Evolutionary conservation across 35 echinoderm and acorn worm genomes (phyloP).

Genomic region (Eucidaris tribuloides): DNA sequence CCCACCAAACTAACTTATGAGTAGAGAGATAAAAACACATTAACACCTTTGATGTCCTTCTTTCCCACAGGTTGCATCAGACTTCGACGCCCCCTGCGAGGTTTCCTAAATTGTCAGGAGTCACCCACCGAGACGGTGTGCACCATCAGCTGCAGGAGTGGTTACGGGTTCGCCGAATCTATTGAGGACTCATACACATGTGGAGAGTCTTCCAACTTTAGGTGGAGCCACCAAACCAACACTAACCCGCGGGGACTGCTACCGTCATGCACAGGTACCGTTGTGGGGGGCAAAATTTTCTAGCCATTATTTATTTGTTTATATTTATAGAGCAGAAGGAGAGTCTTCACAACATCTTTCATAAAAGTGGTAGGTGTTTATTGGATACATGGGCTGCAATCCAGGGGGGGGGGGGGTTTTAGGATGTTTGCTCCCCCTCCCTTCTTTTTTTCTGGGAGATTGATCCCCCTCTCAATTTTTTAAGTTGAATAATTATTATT

Average conservation of each 20-base stretch:
- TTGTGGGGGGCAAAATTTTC: background rate
- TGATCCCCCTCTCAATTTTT: too few relatives aligned
- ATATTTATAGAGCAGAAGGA: background rate
- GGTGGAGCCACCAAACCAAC: constrained; percentile 33
- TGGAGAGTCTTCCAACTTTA: constrained; percentile 30
- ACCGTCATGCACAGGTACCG: constrained; percentile 37
- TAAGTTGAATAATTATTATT: too few relatives aligned
- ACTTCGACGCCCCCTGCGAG: background rate
- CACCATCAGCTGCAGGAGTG: constrained; percentile 32
- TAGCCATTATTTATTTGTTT: background rate
- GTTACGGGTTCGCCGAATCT: constrained; percentile 20
- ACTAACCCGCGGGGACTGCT: background rate
- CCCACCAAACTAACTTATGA: too few relatives aligned
- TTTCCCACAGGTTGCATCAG: background rate
- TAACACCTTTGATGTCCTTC: too few relatives aligned
- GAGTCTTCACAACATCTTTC: background rate
- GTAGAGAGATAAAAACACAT: too few relatives aligned
- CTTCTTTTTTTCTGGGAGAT: too few relatives aligned
- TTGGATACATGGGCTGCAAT: background rate
- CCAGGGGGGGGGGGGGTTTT: too few relatives aligned
- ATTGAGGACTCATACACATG: constrained; percentile 2
- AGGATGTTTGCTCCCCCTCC: too few relatives aligned
- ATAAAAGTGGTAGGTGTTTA: background rate
- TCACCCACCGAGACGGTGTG: background rate
- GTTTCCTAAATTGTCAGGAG: background rate